Percentiles rank a stretch among this genome's conserved stretches.
These are phyloP conservation scores for Cataglyphis rosenhaueri DNA, from an alignment of 2,888 invertebrate species.

Conservation along the genomic window DNA sequence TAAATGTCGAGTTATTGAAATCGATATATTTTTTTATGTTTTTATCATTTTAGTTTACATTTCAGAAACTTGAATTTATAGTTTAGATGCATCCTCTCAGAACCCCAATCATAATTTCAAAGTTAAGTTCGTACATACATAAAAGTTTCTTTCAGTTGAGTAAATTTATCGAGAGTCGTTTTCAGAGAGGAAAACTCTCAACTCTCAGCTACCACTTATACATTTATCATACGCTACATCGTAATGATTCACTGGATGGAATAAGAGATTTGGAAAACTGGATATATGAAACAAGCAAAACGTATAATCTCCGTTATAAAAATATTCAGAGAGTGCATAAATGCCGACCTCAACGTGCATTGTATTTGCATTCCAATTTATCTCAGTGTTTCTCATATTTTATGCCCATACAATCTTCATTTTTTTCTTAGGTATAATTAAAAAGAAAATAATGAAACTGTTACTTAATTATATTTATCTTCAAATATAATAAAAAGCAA, in stretches of 20 bases:
- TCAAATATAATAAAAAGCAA: not conserved
- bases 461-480: not conserved
- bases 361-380: constrained; percentile 35
- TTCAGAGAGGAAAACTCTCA: constrained; percentile 36
- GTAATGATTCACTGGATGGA: constrained; percentile 43
- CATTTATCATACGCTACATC: constrained; percentile 48
- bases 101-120: constrained; percentile 37
- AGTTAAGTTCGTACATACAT: constrained; percentile 43
- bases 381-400: constrained; percentile 42
- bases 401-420: not conserved
- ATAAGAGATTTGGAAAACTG: constrained; percentile 29
- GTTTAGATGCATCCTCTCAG: constrained; percentile 22
- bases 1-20: not conserved
- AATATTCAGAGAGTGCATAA: constrained; percentile 42
- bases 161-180: constrained; percentile 49
- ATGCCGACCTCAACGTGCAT: constrained; percentile 27
- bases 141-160: constrained; percentile 47
- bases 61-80: constrained; percentile 20
- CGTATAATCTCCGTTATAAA: constrained; percentile 42
- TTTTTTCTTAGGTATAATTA: not conserved
- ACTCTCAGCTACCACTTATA: constrained; percentile 36
- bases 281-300: constrained; percentile 38
- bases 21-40: not conserved
- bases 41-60: constrained; percentile 6
- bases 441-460: not conserved